Evolutionary conservation across 1,140 invertebrate species (phyloP), one percentile per base, ranked within the genome.

Genomic region (Dendroctonus ponderosae): DNA sequence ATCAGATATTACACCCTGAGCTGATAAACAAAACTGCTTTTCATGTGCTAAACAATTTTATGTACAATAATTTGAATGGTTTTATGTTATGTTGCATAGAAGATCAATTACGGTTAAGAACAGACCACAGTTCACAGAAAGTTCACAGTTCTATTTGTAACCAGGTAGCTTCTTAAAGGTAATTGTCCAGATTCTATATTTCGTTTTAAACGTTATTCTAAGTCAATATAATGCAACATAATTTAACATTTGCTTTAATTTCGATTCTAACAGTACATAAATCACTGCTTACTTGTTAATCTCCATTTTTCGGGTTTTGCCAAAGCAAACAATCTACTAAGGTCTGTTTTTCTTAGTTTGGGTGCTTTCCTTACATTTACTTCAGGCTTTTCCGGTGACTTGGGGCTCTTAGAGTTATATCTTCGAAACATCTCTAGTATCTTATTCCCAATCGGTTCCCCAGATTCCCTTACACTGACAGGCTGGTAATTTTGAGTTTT

Each of bases 241-340:
- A 43, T 58, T 43, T 44, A 12, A 43, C 5, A 44, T 26, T 58
- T 14, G 9, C 56, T 11, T 7, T 49, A 2, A 37, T 49, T 15
- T 26, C 49, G 58, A 0, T 60, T 62, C 69, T 38, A 56, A 15
- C 2, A 56, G 9, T 39, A 56, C 26, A 26, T 38, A 7, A 52
- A 56, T 38, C 5, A n/a, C 39, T 14, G 7, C 75, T 68, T 75
- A 88, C 86, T 82, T 70, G 81, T 70, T 42, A 89, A 77, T 66
- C 82, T 85, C 86, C 86, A 89, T 83, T 89, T 91, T 75, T 91
- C 89, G 7, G 87, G 85, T 70, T 82, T 85, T 1, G 89, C 87
- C 63, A 92, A 76, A 9, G 78, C 74, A 56, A 91, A 78, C 14
- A 92, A 75, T 69, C 86, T 81, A 54, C 77, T 83, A 12, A 89